Conservation (phyloP, 2,113 vertebrate genomes). For the Anguilla rostrata region DNA sequence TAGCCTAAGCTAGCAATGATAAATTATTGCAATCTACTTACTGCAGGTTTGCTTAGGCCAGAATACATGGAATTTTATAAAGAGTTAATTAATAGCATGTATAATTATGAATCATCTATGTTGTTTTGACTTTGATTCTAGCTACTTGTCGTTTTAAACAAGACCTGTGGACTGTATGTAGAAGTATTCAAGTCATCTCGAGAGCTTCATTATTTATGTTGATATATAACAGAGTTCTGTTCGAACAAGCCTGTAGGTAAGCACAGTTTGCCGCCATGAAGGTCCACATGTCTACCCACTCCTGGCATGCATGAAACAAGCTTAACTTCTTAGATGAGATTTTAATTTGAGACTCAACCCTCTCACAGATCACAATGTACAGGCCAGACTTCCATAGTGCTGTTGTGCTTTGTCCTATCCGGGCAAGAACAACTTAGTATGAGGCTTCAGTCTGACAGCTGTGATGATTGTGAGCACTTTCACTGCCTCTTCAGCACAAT, state of each 20-base stretch:
- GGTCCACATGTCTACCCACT: not conserved
- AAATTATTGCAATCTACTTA: not conserved
- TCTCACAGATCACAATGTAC: not conserved
- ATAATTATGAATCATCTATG: no score
- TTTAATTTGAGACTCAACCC: not conserved
- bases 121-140: not conserved
- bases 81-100: no score
- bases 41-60: no score
- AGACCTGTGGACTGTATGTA: not conserved
- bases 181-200: not conserved
- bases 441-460: not conserved
- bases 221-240: not conserved
- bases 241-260: not conserved
- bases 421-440: not conserved
- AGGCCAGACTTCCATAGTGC: not conserved
- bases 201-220: not conserved
- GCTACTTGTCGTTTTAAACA: no score
- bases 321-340: not conserved
- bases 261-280: not conserved
- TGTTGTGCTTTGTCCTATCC: not conserved
- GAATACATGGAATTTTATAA: no score
- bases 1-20: not conserved
- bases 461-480: slow-evolving; percentile 5
- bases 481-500: slow-evolving; percentile 15
- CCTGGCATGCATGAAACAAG: not conserved